Conservation (phyloP, 2,888 invertebrate genomes). For the Serrognathus titanus region DNA sequence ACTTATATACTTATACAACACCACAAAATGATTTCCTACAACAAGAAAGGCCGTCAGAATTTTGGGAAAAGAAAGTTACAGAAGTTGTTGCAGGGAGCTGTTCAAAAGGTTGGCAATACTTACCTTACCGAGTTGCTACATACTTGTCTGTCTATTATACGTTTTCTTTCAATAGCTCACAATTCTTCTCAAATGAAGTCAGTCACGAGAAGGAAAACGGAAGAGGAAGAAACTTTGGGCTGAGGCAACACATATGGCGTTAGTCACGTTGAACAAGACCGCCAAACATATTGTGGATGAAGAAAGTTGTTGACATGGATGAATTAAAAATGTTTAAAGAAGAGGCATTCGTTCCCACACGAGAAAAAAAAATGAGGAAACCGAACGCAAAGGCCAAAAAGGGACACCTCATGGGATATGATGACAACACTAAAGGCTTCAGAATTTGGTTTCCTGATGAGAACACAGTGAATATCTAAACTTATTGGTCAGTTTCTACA, state of each 20-base stretch:
- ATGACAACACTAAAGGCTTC: slow-evolving; percentile 19
- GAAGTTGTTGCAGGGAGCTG: too few relatives aligned
- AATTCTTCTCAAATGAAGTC: slow-evolving; percentile 41
- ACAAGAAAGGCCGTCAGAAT: too few relatives aligned
- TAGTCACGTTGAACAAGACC: slow-evolving; percentile 22
- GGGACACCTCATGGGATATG: slow-evolving; percentile 21
- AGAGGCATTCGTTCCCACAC: slow-evolving; percentile 22
- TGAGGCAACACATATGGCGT: slow-evolving; percentile 33
- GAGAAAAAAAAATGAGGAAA: slow-evolving; percentile 21
- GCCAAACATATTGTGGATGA: slow-evolving; percentile 40
- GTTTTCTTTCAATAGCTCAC: slow-evolving; percentile 32
- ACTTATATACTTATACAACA: background rate
- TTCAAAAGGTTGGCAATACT: too few relatives aligned
- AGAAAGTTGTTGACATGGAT: slow-evolving; percentile 30
- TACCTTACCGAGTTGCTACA: too few relatives aligned
- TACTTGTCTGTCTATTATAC: too few relatives aligned
- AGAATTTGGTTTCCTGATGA: slow-evolving; percentile 20
- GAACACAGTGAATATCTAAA: slow-evolving; percentile 17
- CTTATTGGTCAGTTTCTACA: slow-evolving; percentile 10
- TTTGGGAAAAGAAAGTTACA: too few relatives aligned
- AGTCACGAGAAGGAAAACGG: slow-evolving; percentile 38
- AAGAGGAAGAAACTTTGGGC: slow-evolving; percentile 33
- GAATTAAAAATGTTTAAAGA: slow-evolving; percentile 21
- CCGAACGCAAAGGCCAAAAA: slow-evolving; percentile 18
- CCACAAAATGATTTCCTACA: slow-evolving; percentile 2